A percentile compares a stretch with the other conserved stretches of the same genome.
These are phyloP conservation scores for Caenorhabditis zanzibari DNA, from an alignment of 2,888 invertebrate species.

Conservation along the genomic window DNA sequence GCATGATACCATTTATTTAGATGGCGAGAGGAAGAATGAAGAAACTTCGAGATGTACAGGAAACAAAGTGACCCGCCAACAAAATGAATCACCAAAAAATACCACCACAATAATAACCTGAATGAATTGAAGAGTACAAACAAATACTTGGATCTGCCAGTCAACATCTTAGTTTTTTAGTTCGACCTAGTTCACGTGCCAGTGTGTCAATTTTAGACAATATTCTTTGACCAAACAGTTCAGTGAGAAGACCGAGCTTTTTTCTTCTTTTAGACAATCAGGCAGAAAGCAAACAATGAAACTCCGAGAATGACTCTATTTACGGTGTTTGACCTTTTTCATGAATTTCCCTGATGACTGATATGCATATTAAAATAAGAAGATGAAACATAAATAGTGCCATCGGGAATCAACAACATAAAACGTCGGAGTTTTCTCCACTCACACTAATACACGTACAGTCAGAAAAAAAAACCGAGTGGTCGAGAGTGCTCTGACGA, in stretches of 20 bases:
- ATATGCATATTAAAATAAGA: conserved; percentile 18
- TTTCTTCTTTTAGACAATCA: background rate
- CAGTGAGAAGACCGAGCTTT: conserved; percentile 9
- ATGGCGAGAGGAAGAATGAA: conserved; percentile 2
- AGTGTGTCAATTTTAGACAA: conserved; percentile 5
- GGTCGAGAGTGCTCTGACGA: conserved; percentile 19
- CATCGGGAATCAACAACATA: conserved; percentile 16
- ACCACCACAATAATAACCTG: background rate
- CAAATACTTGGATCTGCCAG: conserved; percentile 1
- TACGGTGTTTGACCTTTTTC: conserved; percentile 25
- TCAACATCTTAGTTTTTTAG: background rate
- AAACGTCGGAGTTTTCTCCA: conserved; percentile 30
- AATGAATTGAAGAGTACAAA: background rate
- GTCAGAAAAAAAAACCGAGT: conserved; percentile 33
- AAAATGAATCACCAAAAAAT: conserved; percentile 2
- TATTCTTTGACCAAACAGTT: conserved; percentile 19
- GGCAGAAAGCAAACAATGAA: conserved; percentile 18
- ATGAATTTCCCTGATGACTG: background rate
- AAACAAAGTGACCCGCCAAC: background rate
- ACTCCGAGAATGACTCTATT: background rate
- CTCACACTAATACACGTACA: conserved; percentile 12
- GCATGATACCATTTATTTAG: conserved; percentile 33
- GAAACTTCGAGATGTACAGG: conserved; percentile 34
- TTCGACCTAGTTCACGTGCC: background rate
- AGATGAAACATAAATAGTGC: background rate